Conservation (phyloP, 1,140 invertebrate species). For the Platyscapa corneri region DNA sequence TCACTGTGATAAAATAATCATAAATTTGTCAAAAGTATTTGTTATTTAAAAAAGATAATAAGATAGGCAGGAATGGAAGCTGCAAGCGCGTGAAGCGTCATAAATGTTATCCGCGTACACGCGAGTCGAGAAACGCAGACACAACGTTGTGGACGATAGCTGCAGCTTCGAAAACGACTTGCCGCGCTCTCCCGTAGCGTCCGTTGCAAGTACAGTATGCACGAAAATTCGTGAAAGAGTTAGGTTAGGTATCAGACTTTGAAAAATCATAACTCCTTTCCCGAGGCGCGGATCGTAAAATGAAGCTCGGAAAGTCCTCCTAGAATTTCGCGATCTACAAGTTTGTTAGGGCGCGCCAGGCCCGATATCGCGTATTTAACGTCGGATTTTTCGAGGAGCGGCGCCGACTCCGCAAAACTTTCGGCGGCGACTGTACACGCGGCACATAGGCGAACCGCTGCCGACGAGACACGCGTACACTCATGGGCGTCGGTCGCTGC, state of each 20-base stretch:
- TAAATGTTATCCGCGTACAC: background rate
- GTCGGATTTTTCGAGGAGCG: background rate
- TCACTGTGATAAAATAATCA: no score
- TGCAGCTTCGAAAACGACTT: conserved; percentile 58
- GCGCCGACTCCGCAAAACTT: background rate
- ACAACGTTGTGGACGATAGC: conserved; percentile 44
- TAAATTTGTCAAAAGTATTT: no score
- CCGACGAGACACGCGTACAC: background rate
- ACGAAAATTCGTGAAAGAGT: conserved; percentile 38
- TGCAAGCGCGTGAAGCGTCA: background rate
- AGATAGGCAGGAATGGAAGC: background rate
- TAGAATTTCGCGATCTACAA: conserved; percentile 32
- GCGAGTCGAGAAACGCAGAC: background rate
- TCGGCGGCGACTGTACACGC: background rate
- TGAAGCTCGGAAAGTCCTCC: conserved; percentile 33
- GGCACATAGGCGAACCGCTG: background rate
- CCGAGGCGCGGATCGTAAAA: background rate
- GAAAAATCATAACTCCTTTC: conserved; percentile 35
- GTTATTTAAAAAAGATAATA: background rate
- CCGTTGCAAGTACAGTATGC: conserved; percentile 64
- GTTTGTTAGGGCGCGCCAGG: conserved; percentile 37
- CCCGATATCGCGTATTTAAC: background rate
- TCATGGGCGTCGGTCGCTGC: conserved; percentile 5
- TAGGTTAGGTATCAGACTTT: conserved; percentile 12
- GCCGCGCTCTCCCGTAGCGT: conserved; percentile 66